Conservation (phyloP, 2,888 invertebrate species). For the Hydriomena furcata region DNA sequence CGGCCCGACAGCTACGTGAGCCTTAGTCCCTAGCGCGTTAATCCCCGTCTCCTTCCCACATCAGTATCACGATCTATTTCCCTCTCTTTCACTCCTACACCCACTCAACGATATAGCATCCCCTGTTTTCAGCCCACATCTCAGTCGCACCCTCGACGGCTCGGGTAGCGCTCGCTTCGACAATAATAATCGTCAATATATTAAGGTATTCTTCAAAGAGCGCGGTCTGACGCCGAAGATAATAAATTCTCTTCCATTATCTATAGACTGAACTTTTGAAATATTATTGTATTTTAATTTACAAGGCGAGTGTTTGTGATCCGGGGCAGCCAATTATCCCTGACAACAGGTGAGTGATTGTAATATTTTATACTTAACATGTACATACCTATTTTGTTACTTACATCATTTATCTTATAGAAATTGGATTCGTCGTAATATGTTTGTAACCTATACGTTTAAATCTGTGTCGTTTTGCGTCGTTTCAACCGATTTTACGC, state of each 20-base stretch:
- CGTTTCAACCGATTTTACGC: too few relatives aligned
- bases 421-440: too few relatives aligned
- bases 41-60: constrained; percentile 41
- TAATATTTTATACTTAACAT: not conserved
- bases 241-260: constrained; percentile 22
- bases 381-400: too few relatives aligned
- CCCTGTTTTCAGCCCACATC: constrained; percentile 68
- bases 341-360: constrained; percentile 49
- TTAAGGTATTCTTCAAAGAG: not conserved
- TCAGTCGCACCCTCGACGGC: constrained; percentile 62
- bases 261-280: constrained; percentile 17
- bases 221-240: constrained; percentile 6
- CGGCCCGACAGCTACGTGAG: constrained; percentile 55
- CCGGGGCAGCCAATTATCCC: constrained; percentile 34
- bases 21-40: constrained; percentile 52
- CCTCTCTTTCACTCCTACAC: constrained; percentile 58
- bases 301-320: constrained; percentile 41
- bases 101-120: constrained; percentile 62
- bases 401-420: too few relatives aligned
- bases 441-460: too few relatives aligned
- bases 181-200: constrained; percentile 14
- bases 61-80: constrained; percentile 23
- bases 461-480: too few relatives aligned
- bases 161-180: constrained; percentile 39
- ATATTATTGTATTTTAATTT: constrained; percentile 8